phyloP scores from a whole-genome alignment of 2,113 vertebrate species.

The Sphyrna mokarran region DNA sequence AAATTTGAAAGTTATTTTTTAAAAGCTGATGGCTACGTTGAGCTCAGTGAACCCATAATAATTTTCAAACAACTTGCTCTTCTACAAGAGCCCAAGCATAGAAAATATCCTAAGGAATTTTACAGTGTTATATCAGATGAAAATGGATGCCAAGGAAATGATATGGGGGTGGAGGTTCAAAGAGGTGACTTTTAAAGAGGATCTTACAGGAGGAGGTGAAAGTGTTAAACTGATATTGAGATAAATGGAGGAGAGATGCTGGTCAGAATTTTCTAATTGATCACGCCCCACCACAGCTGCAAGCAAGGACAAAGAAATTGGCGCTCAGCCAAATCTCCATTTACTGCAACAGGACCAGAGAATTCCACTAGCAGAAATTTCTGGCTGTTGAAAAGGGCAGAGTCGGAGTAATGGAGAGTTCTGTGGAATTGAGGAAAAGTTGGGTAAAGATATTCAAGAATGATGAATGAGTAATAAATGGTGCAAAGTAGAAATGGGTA shows the following conservation, averaged over 20 bases:
- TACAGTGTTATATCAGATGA: background rate
- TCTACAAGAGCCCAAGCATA: background rate
- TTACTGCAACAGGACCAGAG: too few relatives aligned
- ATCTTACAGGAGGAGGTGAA: background rate
- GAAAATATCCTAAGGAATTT: background rate
- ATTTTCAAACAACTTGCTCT: background rate
- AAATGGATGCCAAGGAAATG: background rate
- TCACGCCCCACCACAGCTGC: too few relatives aligned
- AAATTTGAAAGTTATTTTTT: background rate
- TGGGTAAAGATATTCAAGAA: background rate
- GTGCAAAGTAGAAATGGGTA: background rate
- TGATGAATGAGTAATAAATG: background rate
- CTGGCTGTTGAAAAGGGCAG: background rate
- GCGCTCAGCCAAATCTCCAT: too few relatives aligned
- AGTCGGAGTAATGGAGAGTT: background rate
- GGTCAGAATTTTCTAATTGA: too few relatives aligned
- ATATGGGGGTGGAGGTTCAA: background rate
- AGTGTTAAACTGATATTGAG: background rate
- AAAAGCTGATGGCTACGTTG: background rate
- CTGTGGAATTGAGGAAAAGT: background rate
- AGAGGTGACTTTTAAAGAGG: background rate
- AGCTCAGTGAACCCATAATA: background rate
- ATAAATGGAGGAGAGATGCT: background rate
- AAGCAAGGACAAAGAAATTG: too few relatives aligned
- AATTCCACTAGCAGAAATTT: too few relatives aligned